Base-by-base conservation (phyloP, 2,888 invertebrate species). In the Yponomeuta plumbellus region DNA sequence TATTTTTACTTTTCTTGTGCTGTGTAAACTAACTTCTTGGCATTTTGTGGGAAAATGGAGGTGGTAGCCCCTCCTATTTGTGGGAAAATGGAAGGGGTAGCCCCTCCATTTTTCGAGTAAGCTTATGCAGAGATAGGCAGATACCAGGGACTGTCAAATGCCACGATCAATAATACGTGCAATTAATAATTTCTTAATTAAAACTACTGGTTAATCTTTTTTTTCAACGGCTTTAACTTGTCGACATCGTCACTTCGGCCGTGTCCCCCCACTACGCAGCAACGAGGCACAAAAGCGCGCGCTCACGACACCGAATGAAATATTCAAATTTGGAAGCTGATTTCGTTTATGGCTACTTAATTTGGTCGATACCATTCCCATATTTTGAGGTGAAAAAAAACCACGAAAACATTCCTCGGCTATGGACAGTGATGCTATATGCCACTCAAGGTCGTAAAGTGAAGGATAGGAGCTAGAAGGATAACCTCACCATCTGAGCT, bases 251-350 rank as follows among this genome's bases (percentile, higher is more conserved):
- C 71, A 72, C 70, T 66, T 65, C 68, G 69, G 68, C 66, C 40
- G 17, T 8, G 58, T 11, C 61, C 61, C 23, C 17, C n/a, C 61
- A 21, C 59, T 59, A 23, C 44, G 44, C 44, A 52, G 22, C 23
- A 59, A 68, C 71, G 75, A 73, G 80, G 82, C 81, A 84, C 84
- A 87, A 83, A 83, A 83, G 85, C 85, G 83, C 81, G 82, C 85
- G 81, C 81, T 77, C 81, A 80, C 76, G 76, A 76, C 77, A 79
- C 83, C 85, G 84, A 88, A 89, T 89, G 88, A 89, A 90, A 91
- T 91, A 91, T 91, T 91, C 84, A 90, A 91, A 91, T 91, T 91
- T 89, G 89, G 91, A 88, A 91, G 90, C 90, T 88, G 90, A 91
- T 90, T 90, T 84, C 90, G 88, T 91, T 91, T 90, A 91, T 90